phyloP scores from a whole-genome alignment of 2,888 invertebrate genomes.

The Tetragnatha montana region DNA sequence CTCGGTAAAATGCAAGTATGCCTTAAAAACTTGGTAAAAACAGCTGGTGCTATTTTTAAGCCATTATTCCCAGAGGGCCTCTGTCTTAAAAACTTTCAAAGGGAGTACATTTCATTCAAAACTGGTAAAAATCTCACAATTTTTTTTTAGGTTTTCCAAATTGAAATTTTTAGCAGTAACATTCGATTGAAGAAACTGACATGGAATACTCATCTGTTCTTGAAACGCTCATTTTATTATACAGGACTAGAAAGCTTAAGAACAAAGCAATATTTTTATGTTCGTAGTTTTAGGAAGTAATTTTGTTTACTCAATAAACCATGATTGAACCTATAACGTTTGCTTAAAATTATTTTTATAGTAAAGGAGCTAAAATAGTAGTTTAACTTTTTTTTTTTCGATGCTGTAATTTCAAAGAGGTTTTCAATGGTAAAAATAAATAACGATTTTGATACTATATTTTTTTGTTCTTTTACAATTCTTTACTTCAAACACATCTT shows the following conservation, averaged over 20 bases:
- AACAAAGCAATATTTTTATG: neutral
- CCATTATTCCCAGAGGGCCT: neutral
- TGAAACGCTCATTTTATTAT: neutral
- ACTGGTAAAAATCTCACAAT: neutral
- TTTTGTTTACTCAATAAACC: too few species aligned
- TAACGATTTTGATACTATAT: too few species aligned
- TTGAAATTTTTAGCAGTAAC: neutral
- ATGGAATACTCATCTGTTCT: neutral
- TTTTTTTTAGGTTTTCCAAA: neutral
- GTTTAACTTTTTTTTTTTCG: too few species aligned
- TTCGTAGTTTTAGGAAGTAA: too few species aligned
- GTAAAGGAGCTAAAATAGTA: too few species aligned
- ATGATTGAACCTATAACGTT: too few species aligned
- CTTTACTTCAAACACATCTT: too few species aligned
- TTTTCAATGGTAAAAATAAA: too few species aligned
- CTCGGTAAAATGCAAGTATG: neutral
- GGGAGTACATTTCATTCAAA: neutral
- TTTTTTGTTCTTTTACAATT: too few species aligned
- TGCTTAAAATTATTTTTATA: too few species aligned
- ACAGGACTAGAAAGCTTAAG: neutral
- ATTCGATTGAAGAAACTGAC: neutral
- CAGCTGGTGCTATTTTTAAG: neutral
- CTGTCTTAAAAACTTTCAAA: neutral
- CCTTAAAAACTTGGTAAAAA: constrained; percentile 9
- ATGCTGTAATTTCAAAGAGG: too few species aligned